Evolutionary conservation across 2,888 invertebrate species (phyloP).

Genomic region (Actias luna): DNA sequence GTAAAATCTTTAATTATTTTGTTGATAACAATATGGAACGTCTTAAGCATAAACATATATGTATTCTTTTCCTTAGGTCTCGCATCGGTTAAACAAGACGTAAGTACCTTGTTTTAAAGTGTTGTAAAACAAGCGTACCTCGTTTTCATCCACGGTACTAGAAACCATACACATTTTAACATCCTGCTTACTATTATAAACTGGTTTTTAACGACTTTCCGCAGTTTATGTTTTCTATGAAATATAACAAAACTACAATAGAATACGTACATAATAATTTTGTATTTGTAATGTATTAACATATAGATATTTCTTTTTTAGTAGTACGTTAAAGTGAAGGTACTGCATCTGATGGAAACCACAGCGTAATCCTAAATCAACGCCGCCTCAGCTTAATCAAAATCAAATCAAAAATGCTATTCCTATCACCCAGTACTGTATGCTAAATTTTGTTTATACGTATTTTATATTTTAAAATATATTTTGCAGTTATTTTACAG

Average conservation of each 20-base stretch:
- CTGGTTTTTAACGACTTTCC: neutral
- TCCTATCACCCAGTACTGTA: too few species aligned
- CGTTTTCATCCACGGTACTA: slow-evolving; percentile 31
- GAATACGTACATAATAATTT: too few species aligned
- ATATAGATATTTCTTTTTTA: too few species aligned
- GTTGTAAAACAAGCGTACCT: slow-evolving; percentile 76
- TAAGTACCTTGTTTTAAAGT: slow-evolving; percentile 77
- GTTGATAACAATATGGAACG: slow-evolving; percentile 60
- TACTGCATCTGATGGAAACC: too few species aligned
- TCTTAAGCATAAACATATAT: slow-evolving; percentile 69
- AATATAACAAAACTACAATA: neutral
- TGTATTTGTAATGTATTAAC: too few species aligned
- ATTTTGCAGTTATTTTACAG: too few species aligned
- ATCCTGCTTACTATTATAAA: neutral
- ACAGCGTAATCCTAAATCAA: too few species aligned
- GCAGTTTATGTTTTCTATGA: neutral
- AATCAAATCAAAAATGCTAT: too few species aligned
- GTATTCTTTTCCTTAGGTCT: slow-evolving; percentile 66
- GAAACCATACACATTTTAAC: neutral
- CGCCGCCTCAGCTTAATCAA: too few species aligned
- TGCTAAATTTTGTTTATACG: too few species aligned
- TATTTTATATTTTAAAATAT: too few species aligned
- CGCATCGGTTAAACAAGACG: slow-evolving; percentile 52
- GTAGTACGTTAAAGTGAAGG: too few species aligned
- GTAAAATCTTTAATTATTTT: slow-evolving; percentile 80